Evolutionary conservation across 2,888 invertebrate species (phyloP), one percentile per base, ranked within the genome.

Genomic region (Synergus laeviventris): DNA sequence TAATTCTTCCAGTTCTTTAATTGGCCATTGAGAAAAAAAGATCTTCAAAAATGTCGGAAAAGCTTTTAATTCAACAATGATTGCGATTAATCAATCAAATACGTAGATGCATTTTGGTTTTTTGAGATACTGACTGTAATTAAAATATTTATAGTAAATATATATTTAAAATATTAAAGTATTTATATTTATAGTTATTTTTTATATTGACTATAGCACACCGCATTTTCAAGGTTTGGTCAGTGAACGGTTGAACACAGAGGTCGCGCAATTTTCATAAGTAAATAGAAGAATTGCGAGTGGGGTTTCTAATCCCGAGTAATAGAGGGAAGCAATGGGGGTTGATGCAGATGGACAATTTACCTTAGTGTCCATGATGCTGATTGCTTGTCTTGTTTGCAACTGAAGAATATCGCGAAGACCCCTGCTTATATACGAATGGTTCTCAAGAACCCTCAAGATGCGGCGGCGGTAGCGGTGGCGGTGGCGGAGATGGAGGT

Each of bases 351-450:
- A 49, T 59, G 36, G 36, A 16, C 39, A 64, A 56, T 14, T 80
- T 87, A 90, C 90, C 90, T 90, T 90, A 74, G 87, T 79, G 83
- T 88, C 84, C 90, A 90, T 90, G 86, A 76, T 87, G 86, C 84
- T 84, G 85, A 81, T 49, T 83, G 83, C 80, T 84, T 79, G 85
- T 79, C 84, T 85, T 82, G 86, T 85, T 87, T 85, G 86, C 85
- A 84, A 89, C 89, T 89, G 89, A 87, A 84, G 89, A 86, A 62
- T 77, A 81, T 83, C 80, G 76, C 75, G 86, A 86, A 83, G 86
- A 87, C 82, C 79, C 79, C 86, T 82, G 85, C 87, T 89, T 89
- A 87, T 89, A 89, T 89, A 89, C 78, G 78, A 77, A 77, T 61
- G 80, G 75, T 54, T 74, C 75, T 76, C 76, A 82, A 80, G 83